Percentiles rank a stretch among this genome's conserved stretches.
These are phyloP conservation scores for Cremastobaeus sp. DNA, from an alignment of 2,888 invertebrate genomes.

Conservation along the genomic window DNA sequence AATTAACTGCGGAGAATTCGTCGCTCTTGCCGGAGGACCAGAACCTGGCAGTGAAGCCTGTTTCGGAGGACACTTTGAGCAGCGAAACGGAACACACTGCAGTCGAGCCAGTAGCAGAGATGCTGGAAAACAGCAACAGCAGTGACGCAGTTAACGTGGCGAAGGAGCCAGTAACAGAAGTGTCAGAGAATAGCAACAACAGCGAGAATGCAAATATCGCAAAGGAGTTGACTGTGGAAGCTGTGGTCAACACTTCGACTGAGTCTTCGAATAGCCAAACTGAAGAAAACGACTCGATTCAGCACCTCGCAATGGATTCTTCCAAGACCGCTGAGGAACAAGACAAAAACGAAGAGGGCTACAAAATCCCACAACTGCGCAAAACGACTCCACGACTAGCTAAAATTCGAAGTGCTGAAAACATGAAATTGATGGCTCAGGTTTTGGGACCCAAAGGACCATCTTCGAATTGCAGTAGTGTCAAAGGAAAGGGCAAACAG, in stretches of 20 bases:
- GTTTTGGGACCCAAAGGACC: conserved; percentile 70
- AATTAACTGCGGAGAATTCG: too few species aligned
- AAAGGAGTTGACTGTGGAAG: too few species aligned
- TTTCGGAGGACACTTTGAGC: too few species aligned
- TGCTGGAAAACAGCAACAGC: too few species aligned
- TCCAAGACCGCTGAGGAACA: conserved; percentile 25
- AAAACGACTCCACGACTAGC: conserved; percentile 75
- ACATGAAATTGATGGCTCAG: conserved; percentile 75
- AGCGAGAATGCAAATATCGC: neutral
- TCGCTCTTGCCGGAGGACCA: too few species aligned
- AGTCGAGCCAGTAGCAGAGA: too few species aligned
- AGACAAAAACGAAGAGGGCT: conserved; percentile 54
- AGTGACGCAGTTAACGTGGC: too few species aligned
- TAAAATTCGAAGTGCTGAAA: conserved; percentile 75
- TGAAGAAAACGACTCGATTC: conserved; percentile 21
- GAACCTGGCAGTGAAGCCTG: too few species aligned
- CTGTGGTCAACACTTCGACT: too few species aligned
- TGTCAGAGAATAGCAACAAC: neutral
- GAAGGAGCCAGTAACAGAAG: too few species aligned
- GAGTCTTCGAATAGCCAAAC: conserved; percentile 10
- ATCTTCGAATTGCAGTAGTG: conserved; percentile 63
- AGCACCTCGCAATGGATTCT: conserved; percentile 3
- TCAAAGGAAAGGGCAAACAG: conserved; percentile 68
- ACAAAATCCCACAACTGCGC: conserved; percentile 69
- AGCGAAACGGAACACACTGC: too few species aligned